Evolutionary conservation across 2,797 vertebrate species (phyloP).

Genomic region (Scolopax bukidnonensis): DNA sequence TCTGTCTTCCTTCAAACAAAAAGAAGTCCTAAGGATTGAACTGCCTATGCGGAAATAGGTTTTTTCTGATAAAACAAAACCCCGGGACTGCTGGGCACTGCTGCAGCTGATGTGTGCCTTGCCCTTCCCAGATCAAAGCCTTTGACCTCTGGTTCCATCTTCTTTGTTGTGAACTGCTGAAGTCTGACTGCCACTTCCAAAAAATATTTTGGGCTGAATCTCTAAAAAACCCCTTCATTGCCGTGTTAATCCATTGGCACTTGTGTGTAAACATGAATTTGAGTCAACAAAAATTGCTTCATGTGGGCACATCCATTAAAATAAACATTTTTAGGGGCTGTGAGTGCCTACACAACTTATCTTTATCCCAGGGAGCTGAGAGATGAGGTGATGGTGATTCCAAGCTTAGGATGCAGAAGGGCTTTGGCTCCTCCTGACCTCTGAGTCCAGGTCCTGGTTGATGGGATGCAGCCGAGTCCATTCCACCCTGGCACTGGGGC

Average conservation of each 20-base stretch:
- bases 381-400: background rate
- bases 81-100: background rate
- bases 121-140: constrained; percentile 26
- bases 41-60: background rate
- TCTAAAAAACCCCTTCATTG: background rate
- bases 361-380: background rate
- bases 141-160: constrained; percentile 37
- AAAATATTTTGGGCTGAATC: background rate
- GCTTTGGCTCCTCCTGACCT: background rate
- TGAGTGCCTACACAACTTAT: background rate
- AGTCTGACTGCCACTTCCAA: constrained; percentile 29
- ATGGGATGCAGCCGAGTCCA: fast-evolving
- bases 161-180: constrained; percentile 34
- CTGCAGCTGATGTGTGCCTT: constrained; percentile 27
- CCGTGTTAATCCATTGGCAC: background rate
- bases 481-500: background rate
- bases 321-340: background rate
- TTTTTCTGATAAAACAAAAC: constrained; percentile 58
- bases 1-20: constrained; percentile 49
- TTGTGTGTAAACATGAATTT: background rate
- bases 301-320: background rate
- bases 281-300: background rate
- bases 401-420: background rate
- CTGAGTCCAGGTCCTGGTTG: background rate
- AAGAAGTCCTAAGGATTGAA: constrained; percentile 40